A percentile compares a stretch with the other conserved stretches of the same genome.
These are phyloP conservation scores for Chrysopilus asiliformis DNA, from an alignment of 2,888 invertebrate genomes.

Conservation along the genomic window DNA sequence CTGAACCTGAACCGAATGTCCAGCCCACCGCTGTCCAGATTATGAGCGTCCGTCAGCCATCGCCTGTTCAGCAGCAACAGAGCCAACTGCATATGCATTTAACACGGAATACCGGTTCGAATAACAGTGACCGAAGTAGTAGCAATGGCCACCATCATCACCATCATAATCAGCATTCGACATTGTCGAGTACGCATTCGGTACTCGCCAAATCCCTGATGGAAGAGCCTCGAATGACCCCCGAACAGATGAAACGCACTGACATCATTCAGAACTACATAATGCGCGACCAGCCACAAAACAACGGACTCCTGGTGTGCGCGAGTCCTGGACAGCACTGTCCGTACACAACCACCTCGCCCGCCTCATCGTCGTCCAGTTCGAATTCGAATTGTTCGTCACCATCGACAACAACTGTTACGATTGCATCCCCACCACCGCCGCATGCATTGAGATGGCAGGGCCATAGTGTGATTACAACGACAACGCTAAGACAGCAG, in stretches of 20 bases:
- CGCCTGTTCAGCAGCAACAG: constrained; percentile 26
- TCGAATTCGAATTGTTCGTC: constrained; percentile 14
- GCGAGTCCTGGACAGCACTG: constrained; percentile 9
- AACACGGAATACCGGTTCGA: constrained; percentile 39
- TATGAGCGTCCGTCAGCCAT: constrained; percentile 17
- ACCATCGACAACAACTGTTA: constrained; percentile 28
- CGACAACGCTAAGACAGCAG: constrained; percentile 39
- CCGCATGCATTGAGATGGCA: constrained; percentile 29
- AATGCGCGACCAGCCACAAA: constrained; percentile 48
- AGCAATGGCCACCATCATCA: constrained; percentile 19
- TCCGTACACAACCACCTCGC: constrained; percentile 20
- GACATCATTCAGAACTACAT: constrained; percentile 88
- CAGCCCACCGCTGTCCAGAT: constrained; percentile 23
- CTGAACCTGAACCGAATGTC: constrained; percentile 46
- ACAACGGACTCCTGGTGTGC: constrained; percentile 18
- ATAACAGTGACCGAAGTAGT: constrained; percentile 21
- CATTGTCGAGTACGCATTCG: constrained; percentile 74
- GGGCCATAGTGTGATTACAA: constrained; percentile 48
- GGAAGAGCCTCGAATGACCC: constrained; percentile 88
- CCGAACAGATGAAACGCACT: constrained; percentile 81
- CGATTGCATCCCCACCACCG: constrained; percentile 31
- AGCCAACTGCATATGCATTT: constrained; percentile 41
- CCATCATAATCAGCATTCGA: constrained; percentile 34
- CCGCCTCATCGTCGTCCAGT: constrained; percentile 19
- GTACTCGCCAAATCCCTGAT: constrained; percentile 80